Conservation (phyloP, 2,888 invertebrate species). For the Kryphioiulus occultus region DNA sequence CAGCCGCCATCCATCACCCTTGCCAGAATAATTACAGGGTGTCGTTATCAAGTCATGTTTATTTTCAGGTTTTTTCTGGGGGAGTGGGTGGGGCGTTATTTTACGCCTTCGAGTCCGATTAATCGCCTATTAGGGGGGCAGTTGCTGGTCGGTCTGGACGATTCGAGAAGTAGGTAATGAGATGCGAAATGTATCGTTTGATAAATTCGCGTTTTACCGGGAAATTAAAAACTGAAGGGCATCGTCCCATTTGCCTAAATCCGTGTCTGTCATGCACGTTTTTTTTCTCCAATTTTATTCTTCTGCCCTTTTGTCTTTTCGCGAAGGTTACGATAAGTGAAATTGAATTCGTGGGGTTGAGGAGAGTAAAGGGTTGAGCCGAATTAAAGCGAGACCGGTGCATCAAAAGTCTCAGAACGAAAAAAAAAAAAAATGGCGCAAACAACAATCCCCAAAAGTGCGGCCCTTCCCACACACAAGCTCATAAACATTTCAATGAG, state of each 20-base stretch:
- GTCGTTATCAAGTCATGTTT: neutral
- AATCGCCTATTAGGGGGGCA: neutral
- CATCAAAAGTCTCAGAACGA: neutral
- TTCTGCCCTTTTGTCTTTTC: neutral
- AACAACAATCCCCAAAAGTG: neutral
- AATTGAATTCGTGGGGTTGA: neutral
- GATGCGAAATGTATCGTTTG: neutral
- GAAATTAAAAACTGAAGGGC: neutral
- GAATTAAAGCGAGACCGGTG: neutral
- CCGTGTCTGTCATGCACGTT: neutral
- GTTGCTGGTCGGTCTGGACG: neutral
- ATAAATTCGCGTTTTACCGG: neutral
- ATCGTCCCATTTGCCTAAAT: neutral
- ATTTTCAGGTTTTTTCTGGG: neutral
- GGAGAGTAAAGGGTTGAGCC: neutral
- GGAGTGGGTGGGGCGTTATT: neutral
- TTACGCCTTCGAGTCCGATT: neutral
- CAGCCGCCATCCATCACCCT: neutral
- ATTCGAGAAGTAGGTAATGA: neutral
- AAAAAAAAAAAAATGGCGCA: too few species aligned
- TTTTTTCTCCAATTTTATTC: neutral
- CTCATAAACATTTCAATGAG: constrained; percentile 3
- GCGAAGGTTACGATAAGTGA: neutral
- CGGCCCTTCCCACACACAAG: neutral
- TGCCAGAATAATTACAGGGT: neutral